phyloP scores from a whole-genome alignment of 1,140 invertebrate genomes.

The Micrasema longulum region DNA sequence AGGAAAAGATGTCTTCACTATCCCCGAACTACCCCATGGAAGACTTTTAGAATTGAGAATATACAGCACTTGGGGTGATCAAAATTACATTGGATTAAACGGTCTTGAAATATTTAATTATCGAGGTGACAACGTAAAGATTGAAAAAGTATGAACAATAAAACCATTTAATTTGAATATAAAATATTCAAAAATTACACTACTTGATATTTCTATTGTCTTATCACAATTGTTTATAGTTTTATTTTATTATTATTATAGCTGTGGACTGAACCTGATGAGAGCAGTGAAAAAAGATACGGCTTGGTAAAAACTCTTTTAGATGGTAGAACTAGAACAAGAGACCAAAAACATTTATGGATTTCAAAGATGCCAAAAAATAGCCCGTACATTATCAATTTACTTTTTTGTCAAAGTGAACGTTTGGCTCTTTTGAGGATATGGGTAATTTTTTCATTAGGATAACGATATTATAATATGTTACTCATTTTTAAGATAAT shows the following conservation, averaged over 20 bases:
- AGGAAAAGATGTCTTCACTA: conserved; percentile 56
- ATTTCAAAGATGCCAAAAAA: conserved; percentile 70
- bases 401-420: conserved; percentile 70
- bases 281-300: conserved; percentile 69
- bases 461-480: no score
- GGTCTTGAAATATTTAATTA: conserved; percentile 82
- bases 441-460: no score
- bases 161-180: background rate
- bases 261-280: conserved; percentile 67
- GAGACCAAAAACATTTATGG: conserved; percentile 84
- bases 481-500: no score
- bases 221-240: no score
- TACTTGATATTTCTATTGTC: no score
- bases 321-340: conserved; percentile 79
- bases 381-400: conserved; percentile 70
- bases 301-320: conserved; percentile 70
- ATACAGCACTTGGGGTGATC: conserved; percentile 85
- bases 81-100: conserved; percentile 83
- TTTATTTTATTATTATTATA: no score
- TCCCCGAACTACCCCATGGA: conserved; percentile 81
- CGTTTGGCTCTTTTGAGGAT: conserved; percentile 80
- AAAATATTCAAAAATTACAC: no score
- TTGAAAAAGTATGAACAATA: conserved; percentile 67
- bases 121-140: conserved; percentile 70
- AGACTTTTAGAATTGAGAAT: conserved; percentile 77